A percentile compares a stretch with the other conserved stretches of the same genome.
These are phyloP conservation scores for Caenorhabditis sp. DNA, from an alignment of 2,888 invertebrate species.

Conservation along the genomic window DNA sequence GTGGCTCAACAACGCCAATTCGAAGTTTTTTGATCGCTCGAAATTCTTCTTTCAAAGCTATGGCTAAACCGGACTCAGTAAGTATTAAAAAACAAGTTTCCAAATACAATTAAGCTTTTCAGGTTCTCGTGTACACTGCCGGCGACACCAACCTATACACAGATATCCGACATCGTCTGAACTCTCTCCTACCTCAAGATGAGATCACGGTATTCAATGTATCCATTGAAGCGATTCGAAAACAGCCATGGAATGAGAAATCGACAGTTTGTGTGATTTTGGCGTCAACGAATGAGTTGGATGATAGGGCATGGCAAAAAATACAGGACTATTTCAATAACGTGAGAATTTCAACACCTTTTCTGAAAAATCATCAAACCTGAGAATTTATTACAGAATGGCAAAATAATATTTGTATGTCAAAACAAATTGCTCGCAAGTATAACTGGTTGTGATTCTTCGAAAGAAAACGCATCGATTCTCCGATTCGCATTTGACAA, in stretches of 20 bases:
- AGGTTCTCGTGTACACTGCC: slow-evolving; percentile 66
- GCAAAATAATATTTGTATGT: slow-evolving; percentile 70
- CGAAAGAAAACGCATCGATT: slow-evolving; percentile 56
- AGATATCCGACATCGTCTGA: slow-evolving; percentile 50
- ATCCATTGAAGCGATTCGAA: slow-evolving; percentile 50
- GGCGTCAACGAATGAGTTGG: slow-evolving; percentile 62
- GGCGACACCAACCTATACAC: slow-evolving; percentile 51
- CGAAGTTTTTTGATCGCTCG: slow-evolving; percentile 3
- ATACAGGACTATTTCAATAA: slow-evolving; percentile 66
- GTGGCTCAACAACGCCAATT: slow-evolving; percentile 9
- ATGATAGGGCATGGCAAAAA: slow-evolving; percentile 62
- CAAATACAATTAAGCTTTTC: background rate
- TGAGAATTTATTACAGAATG: slow-evolving; percentile 53
- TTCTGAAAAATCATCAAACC: too few relatives aligned
- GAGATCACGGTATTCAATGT: slow-evolving; percentile 65
- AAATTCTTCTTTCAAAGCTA: slow-evolving; percentile 22
- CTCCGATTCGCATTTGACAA: slow-evolving; percentile 48
- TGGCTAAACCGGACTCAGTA: slow-evolving; percentile 46
- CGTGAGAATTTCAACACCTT: too few relatives aligned
- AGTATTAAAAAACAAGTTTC: slow-evolving; percentile 13
- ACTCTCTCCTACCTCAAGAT: slow-evolving; percentile 54
- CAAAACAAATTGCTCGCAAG: slow-evolving; percentile 68
- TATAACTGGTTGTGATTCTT: slow-evolving; percentile 58
- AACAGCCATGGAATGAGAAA: slow-evolving; percentile 64
- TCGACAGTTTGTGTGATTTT: slow-evolving; percentile 63